Percentiles rank a stretch among this genome's conserved stretches.
Evolutionary conservation across 2,888 invertebrate genomes (phyloP).

Genomic region (Boloria euphrosyne): DNA sequence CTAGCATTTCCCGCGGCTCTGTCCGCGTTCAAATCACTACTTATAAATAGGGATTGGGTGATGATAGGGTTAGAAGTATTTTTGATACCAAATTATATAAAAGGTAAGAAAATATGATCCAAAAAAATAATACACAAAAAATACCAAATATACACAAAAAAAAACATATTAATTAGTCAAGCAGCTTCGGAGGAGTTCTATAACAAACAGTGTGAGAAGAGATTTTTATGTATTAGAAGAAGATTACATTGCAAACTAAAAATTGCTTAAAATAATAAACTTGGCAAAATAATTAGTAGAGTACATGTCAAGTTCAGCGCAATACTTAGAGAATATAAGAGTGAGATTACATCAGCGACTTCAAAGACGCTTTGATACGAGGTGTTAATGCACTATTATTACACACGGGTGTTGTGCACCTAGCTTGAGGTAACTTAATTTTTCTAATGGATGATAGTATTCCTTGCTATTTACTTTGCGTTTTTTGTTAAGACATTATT

Average conservation of each 20-base stretch:
- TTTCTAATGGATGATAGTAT: conserved; percentile 32
- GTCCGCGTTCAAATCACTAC: no score
- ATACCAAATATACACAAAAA: no score
- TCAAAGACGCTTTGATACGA: conserved; percentile 70
- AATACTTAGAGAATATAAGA: conserved; percentile 42
- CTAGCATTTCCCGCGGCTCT: no score
- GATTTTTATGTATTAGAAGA: no score
- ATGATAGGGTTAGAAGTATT: no score
- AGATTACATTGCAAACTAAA: background rate
- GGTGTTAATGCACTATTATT: conserved; percentile 68
- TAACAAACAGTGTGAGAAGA: no score
- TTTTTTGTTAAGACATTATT: background rate
- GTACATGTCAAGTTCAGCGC: conserved; percentile 45
- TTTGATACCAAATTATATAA: no score
- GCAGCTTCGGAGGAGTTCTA: no score
- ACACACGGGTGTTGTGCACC: conserved; percentile 40
- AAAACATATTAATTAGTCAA: no score
- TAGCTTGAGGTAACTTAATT: conserved; percentile 30
- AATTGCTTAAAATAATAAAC: background rate
- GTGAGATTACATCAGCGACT: conserved; percentile 62
- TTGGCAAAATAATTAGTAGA: conserved; percentile 47
- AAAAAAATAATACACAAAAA: no score
- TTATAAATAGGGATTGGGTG: no score
- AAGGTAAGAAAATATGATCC: no score
- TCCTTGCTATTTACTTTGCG: background rate